These are phyloP conservation scores for Vicugna pacos DNA, from an alignment of 2,113 vertebrate genomes.

Conservation along the genomic window DNA sequence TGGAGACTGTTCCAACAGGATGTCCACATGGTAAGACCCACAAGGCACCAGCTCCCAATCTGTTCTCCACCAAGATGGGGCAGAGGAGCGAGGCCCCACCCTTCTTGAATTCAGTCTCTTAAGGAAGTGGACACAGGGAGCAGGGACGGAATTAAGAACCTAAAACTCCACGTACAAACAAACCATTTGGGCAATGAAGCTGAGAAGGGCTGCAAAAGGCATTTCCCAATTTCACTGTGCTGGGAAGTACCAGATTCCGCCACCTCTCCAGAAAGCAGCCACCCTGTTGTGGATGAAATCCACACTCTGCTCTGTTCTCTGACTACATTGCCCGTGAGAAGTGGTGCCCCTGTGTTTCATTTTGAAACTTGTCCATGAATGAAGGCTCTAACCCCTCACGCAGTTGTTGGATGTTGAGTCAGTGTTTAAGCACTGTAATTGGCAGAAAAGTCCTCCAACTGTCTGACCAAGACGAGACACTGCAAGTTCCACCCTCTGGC, in stretches of 20 bases:
- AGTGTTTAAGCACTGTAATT: neutral
- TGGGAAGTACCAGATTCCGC: neutral
- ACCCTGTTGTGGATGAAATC: neutral
- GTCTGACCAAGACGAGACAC: neutral
- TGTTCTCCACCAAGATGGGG: neutral
- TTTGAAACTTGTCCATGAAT: neutral
- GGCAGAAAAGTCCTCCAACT: conserved; percentile 15
- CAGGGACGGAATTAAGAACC: neutral
- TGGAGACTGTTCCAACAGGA: neutral
- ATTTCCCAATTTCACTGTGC: neutral
- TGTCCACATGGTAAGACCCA: neutral
- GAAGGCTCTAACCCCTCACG: neutral
- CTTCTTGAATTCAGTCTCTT: neutral
- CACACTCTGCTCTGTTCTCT: neutral
- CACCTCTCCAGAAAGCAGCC: neutral
- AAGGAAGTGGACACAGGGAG: neutral
- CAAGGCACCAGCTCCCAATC: neutral
- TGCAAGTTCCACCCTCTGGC: neutral
- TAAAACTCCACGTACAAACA: neutral
- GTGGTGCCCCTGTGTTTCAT: neutral
- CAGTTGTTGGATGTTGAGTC: neutral
- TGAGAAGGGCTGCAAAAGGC: neutral
- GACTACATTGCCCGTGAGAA: neutral
- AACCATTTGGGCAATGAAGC: neutral
- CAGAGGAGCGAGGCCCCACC: neutral